Conservation (phyloP, 1,140 invertebrate genomes). For the Alviniconcha marisindica region DNA sequence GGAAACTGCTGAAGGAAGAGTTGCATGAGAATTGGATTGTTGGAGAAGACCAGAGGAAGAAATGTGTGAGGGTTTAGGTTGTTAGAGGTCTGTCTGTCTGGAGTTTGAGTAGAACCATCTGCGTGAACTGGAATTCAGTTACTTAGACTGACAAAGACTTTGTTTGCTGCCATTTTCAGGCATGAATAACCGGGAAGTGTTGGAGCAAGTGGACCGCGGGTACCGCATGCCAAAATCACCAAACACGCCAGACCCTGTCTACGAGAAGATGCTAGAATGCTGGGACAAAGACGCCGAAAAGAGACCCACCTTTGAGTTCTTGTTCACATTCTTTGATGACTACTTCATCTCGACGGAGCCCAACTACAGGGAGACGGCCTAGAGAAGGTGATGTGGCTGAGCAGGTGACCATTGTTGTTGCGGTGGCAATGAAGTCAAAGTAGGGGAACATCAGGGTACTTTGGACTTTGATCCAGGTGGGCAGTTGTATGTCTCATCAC, state of each 20-base stretch:
- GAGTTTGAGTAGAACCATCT: too few relatives aligned
- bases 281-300: slow-evolving; percentile 87
- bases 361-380: slow-evolving; percentile 81
- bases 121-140: too few relatives aligned
- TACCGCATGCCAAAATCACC: slow-evolving; percentile 93
- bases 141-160: background rate
- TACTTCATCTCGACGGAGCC: slow-evolving; percentile 97
- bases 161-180: slow-evolving; percentile 77
- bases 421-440: too few relatives aligned
- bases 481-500: too few relatives aligned
- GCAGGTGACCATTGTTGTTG: background rate
- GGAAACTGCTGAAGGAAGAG: too few relatives aligned
- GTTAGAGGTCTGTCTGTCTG: too few relatives aligned
- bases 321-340: slow-evolving; percentile 98
- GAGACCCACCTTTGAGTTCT: slow-evolving; percentile 98
- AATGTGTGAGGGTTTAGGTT: too few relatives aligned
- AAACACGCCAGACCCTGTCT: slow-evolving; percentile 92
- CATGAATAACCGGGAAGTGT: slow-evolving; percentile 88
- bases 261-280: slow-evolving; percentile 76
- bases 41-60: too few relatives aligned
- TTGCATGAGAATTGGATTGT: too few relatives aligned
- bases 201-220: slow-evolving; percentile 96
- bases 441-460: too few relatives aligned
- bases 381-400: background rate
- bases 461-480: too few relatives aligned